Evolutionary conservation across 53 echinoderm and acorn worm species (phyloP).

Genomic region (Crossaster papposus): DNA sequence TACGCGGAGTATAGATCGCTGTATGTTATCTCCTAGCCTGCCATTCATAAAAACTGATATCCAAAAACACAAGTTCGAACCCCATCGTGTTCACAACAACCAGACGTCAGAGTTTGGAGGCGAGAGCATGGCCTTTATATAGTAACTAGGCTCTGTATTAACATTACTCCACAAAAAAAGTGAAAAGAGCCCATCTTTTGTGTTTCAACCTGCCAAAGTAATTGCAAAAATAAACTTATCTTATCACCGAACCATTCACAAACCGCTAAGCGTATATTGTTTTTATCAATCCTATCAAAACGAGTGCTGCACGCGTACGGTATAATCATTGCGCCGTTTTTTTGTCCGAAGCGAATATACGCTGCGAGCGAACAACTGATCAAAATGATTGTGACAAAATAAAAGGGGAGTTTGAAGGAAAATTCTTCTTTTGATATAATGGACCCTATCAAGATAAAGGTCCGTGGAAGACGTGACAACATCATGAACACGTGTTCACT

Average conservation of each 20-base stretch:
- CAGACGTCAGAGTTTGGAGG: not conserved
- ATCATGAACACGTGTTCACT: slow-evolving; percentile 7
- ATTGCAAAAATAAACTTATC: not conserved
- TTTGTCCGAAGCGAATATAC: slow-evolving; percentile 2
- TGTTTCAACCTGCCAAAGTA: slow-evolving; percentile 3
- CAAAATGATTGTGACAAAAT: not conserved
- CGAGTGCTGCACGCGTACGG: slow-evolving; percentile 23
- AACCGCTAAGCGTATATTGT: not conserved
- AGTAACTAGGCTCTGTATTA: not conserved
- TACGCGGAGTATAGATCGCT: not conserved
- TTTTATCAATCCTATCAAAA: slow-evolving; percentile 5
- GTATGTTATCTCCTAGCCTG: slow-evolving; percentile 7
- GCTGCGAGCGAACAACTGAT: not conserved
- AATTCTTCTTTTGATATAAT: not conserved
- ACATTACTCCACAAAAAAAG: not conserved
- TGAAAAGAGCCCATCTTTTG: not conserved
- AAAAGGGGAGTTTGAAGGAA: not conserved
- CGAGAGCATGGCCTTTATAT: not conserved
- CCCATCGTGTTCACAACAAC: not conserved
- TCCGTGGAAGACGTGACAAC: not conserved
- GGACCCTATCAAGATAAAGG: not conserved
- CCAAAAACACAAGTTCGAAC: slow-evolving; percentile 2
- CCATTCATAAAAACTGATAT: slow-evolving; percentile 21
- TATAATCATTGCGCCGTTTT: slow-evolving; percentile 7
- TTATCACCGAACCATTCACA: not conserved